These are phyloP conservation scores for Microtus montanus DNA, from an alignment of 2,113 vertebrate genomes.

Conservation along the genomic window DNA sequence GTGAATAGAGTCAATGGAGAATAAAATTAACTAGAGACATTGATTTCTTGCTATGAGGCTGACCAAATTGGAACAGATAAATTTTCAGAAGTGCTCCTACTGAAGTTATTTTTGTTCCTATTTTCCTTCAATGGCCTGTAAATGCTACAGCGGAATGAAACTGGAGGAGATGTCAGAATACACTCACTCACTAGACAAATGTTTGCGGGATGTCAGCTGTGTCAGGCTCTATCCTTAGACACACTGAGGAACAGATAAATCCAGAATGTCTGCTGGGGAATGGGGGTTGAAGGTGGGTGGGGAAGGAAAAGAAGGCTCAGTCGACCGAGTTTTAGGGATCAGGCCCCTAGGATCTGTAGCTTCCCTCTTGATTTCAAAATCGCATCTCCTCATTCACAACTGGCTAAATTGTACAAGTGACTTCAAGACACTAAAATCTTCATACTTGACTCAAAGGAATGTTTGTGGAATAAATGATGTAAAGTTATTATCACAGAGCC, in stretches of 20 bases:
- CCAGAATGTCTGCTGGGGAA: not conserved
- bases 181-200: not conserved
- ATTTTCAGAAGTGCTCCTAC: constrained; percentile 9
- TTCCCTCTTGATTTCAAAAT: not conserved
- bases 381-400: not conserved
- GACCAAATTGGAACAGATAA: not conserved
- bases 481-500: not conserved
- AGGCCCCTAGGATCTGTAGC: not conserved
- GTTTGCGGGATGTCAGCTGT: not conserved
- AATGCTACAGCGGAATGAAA: not conserved
- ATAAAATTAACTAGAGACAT: constrained; percentile 26
- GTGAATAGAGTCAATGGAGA: not conserved
- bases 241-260: not conserved
- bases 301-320: too few species aligned
- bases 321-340: too few species aligned
- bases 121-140: constrained; percentile 6
- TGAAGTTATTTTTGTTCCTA: not conserved
- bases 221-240: not conserved
- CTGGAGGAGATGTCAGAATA: not conserved
- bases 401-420: not conserved
- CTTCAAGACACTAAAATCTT: not conserved
- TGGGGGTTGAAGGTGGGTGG: rapidly evolving
- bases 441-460: not conserved
- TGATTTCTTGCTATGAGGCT: constrained; percentile 3
- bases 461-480: not conserved